Conservation (phyloP, 92 coral and sea anemone species). For the Montipora capitata region DNA sequence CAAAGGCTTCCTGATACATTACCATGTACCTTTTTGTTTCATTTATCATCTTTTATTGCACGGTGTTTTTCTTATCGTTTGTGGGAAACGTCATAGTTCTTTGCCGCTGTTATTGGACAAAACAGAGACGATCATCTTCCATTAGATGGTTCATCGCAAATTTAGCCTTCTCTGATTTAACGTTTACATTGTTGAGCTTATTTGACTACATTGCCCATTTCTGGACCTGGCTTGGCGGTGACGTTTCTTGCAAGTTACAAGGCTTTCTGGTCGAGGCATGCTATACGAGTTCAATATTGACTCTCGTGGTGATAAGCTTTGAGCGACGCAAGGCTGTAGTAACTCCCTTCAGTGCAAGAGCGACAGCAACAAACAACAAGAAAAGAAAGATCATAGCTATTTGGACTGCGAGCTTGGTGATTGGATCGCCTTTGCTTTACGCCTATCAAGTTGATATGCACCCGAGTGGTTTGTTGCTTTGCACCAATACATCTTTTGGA, state of each 20-base stretch:
- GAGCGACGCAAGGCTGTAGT: constrained; percentile 44
- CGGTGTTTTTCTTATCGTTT: too few relatives aligned
- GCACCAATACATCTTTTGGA: constrained; percentile 38
- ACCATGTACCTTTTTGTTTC: too few relatives aligned
- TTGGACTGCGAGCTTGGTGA: constrained; percentile 22
- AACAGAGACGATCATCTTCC: too few relatives aligned
- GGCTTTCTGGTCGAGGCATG: constrained; percentile 49
- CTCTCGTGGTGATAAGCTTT: constrained; percentile 41
- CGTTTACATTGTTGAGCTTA: constrained; percentile 37
- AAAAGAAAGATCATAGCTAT: too few relatives aligned
- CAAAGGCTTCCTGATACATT: too few relatives aligned
- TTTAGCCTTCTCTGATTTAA: constrained; percentile 53
- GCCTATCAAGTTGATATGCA: constrained; percentile 15
- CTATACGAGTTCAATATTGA: constrained; percentile 48
- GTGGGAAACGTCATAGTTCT: too few relatives aligned
- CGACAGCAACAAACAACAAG: background rate
- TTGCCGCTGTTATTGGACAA: too few relatives aligned
- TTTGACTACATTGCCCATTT: constrained; percentile 25
- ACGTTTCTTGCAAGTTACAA: constrained; percentile 49
- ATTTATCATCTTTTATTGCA: too few relatives aligned
- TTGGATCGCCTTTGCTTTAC: constrained; percentile 49
- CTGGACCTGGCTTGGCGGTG: constrained; percentile 61
- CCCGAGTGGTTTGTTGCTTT: background rate
- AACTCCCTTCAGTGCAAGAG: constrained; percentile 10
- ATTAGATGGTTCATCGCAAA: constrained; percentile 28